phyloP scores from a whole-genome alignment of 2,113 vertebrate species.

The Mastomys coucha region DNA sequence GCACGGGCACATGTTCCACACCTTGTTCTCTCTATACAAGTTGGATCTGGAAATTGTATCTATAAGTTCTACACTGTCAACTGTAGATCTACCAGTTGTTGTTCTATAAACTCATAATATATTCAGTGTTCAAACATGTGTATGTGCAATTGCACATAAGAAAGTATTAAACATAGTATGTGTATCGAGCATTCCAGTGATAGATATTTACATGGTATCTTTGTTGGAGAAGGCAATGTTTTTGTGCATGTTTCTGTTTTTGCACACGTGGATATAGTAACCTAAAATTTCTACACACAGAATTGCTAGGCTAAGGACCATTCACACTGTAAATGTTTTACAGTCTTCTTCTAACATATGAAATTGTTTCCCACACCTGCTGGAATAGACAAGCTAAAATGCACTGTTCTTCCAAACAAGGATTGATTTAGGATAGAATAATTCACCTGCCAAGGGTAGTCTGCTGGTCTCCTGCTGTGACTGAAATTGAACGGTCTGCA shows the following conservation, averaged over 20 bases:
- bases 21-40: background rate
- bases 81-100: background rate
- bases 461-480: background rate
- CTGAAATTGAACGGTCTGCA: background rate
- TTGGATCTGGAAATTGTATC: background rate
- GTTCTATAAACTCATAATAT: conserved; percentile 9
- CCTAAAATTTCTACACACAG: background rate
- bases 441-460: background rate
- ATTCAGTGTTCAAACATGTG: background rate
- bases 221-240: background rate
- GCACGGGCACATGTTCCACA: background rate
- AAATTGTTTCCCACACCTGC: background rate
- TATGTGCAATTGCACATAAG: background rate
- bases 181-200: background rate
- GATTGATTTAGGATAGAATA: background rate
- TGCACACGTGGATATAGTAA: background rate
- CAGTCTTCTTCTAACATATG: background rate
- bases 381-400: background rate
- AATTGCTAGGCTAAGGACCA: background rate
- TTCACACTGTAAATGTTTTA: background rate
- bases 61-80: background rate
- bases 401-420: background rate
- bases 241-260: background rate
- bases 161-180: background rate
- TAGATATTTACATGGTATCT: background rate